Percentiles rank a stretch among this genome's conserved stretches.
phyloP scores from a whole-genome alignment of 2,113 vertebrate species.

The Melanotaenia duboulayi region DNA sequence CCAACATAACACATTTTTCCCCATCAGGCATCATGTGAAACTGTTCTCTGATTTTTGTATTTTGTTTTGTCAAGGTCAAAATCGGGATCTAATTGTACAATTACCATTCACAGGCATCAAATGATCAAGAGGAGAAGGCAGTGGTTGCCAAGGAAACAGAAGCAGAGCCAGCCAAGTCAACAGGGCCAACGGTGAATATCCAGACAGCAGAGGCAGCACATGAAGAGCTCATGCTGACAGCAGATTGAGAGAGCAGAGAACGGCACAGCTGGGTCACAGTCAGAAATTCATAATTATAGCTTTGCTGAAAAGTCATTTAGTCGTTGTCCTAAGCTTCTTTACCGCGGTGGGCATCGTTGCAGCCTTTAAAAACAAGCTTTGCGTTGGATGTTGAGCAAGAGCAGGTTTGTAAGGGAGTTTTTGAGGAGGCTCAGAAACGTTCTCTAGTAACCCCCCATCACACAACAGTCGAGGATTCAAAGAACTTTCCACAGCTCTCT shows the following conservation, averaged over 20 bases:
- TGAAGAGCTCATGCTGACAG: slow-evolving; percentile 13
- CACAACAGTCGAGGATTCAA: background rate
- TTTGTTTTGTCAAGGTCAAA: background rate
- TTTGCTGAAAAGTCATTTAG: background rate
- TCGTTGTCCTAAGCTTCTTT: background rate
- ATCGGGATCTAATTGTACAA: slow-evolving; percentile 8
- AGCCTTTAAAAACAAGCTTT: background rate
- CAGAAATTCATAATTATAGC: background rate
- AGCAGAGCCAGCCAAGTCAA: slow-evolving; percentile 70
- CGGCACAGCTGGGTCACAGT: background rate
- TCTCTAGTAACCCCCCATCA: background rate
- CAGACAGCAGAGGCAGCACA: slow-evolving; percentile 77
- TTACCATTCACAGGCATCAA: slow-evolving; percentile 63
- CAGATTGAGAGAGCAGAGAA: background rate
- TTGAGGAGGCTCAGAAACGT: slow-evolving; percentile 1
- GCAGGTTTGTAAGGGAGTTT: slow-evolving; percentile 29
- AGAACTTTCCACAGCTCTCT: background rate
- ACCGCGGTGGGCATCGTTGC: slow-evolving; percentile 3
- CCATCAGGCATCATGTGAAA: slow-evolving; percentile 26
- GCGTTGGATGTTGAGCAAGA: slow-evolving; percentile 23
- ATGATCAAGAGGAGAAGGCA: slow-evolving; percentile 47
- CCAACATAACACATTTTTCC: background rate
- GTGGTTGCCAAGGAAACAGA: slow-evolving; percentile 56
- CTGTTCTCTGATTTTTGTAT: background rate
- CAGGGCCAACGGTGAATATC: slow-evolving; percentile 81